phyloP scores from a whole-genome alignment of 2,888 invertebrate species.

The Cremastobaeus sp. region DNA sequence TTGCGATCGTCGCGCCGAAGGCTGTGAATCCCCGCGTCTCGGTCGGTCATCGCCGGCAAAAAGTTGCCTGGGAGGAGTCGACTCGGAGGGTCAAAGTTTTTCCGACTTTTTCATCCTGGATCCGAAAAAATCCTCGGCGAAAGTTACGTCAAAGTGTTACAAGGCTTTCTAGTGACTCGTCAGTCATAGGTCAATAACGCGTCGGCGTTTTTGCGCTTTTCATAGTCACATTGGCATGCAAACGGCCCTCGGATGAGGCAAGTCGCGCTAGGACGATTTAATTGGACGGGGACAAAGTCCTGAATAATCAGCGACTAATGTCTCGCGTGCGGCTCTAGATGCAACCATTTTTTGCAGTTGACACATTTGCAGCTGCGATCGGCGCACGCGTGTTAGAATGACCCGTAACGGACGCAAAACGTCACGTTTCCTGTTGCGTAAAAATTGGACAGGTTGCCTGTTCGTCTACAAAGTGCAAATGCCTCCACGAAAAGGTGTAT shows the following conservation, averaged over 20 bases:
- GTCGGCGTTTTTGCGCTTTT: conserved; percentile 33
- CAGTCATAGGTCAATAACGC: conserved; percentile 56
- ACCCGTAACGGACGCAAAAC: conserved; percentile 26
- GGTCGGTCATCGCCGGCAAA: not conserved
- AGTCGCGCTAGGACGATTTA: conserved; percentile 5
- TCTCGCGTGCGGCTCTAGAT: conserved; percentile 11
- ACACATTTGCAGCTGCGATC: conserved; percentile 18
- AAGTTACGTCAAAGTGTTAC: conserved; percentile 67
- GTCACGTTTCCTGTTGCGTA: conserved; percentile 29
- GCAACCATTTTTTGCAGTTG: not conserved
- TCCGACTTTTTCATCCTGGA: conserved; percentile 1
- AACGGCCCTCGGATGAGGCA: not conserved
- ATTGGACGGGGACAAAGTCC: conserved; percentile 15
- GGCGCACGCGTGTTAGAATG: conserved; percentile 18
- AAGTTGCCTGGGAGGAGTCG: too few species aligned
- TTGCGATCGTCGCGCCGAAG: conserved; percentile 19
- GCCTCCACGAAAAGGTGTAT: conserved; percentile 14
- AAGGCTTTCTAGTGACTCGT: conserved; percentile 65
- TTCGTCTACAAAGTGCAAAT: too few species aligned
- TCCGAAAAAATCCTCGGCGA: conserved; percentile 45
- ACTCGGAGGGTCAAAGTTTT: too few species aligned
- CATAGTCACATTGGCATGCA: not conserved
- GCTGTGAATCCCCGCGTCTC: not conserved
- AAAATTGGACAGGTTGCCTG: conserved; percentile 14
- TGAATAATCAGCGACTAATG: conserved; percentile 19